phyloP scores from a whole-genome alignment of 2,888 invertebrate species.

The Amphipoea oculea region DNA sequence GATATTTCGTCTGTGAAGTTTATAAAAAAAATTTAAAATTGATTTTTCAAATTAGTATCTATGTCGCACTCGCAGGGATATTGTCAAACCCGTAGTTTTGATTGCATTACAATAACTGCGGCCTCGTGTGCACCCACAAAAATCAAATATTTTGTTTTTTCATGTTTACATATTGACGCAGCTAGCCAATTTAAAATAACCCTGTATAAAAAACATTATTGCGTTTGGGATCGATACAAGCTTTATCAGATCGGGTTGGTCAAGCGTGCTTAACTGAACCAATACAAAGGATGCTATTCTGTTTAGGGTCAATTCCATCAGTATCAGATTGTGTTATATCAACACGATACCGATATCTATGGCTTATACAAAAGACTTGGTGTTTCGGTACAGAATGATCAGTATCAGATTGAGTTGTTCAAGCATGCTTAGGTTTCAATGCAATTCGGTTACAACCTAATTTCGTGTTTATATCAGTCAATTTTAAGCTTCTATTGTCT shows the following conservation, averaged over 20 bases:
- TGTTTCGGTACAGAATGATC: not conserved
- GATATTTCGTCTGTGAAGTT: too few species aligned
- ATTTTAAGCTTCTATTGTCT: conserved; percentile 24
- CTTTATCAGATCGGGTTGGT: not conserved
- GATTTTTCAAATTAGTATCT: too few species aligned
- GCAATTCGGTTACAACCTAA: not conserved
- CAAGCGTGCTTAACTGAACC: conserved; percentile 12
- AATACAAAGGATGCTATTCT: conserved; percentile 1
- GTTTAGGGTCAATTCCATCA: conserved; percentile 1
- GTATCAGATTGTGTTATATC: not conserved
- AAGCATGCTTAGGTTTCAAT: conserved; percentile 11
- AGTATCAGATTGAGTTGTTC: conserved; percentile 3
- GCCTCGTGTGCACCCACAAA: too few species aligned
- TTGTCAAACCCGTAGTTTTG: too few species aligned
- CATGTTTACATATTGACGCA: too few species aligned
- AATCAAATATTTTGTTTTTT: too few species aligned
- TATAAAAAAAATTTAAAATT: too few species aligned
- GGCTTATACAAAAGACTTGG: not conserved
- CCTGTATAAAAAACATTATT: not conserved
- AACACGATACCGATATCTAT: not conserved
- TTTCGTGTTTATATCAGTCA: not conserved
- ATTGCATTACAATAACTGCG: too few species aligned
- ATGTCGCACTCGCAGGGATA: too few species aligned
- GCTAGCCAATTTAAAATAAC: too few species aligned
- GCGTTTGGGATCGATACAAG: not conserved